Conservation (phyloP, 2,797 vertebrate genomes). For the Hephaestus fuliginosus region DNA sequence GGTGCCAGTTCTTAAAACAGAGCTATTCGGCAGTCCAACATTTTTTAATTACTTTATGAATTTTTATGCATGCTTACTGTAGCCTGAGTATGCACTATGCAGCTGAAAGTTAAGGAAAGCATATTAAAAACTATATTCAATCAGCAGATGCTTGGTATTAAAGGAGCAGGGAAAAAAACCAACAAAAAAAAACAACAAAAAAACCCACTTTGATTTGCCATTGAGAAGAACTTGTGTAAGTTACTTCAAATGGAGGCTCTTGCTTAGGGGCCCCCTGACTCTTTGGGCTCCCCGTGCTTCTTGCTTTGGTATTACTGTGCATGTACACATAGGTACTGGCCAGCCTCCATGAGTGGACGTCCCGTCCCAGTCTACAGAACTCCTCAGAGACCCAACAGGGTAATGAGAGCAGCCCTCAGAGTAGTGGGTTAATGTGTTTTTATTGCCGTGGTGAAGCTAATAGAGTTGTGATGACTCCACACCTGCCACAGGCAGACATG, state of each 20-base stretch:
- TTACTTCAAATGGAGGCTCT: background rate
- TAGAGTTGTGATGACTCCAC: conserved; percentile 87
- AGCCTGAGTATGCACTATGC: background rate
- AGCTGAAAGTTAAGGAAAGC: background rate
- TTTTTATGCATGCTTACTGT: background rate
- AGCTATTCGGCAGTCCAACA: no score
- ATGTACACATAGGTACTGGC: background rate
- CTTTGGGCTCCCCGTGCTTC: background rate
- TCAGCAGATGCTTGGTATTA: background rate
- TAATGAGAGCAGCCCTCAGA: conserved; percentile 82
- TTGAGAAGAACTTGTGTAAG: background rate
- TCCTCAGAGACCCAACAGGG: conserved; percentile 60
- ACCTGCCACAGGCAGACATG: conserved; percentile 79
- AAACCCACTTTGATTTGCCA: background rate
- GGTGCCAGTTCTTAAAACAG: no score
- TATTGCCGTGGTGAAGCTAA: conserved; percentile 86
- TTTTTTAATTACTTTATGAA: no score
- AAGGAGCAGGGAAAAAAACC: background rate
- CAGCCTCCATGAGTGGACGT: conserved; percentile 69
- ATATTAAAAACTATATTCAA: background rate
- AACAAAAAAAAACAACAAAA: background rate
- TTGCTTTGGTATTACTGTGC: background rate
- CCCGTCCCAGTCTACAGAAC: conserved; percentile 55
- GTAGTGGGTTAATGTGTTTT: conserved; percentile 86
- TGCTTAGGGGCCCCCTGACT: background rate